Evolutionary conservation across 2,888 invertebrate genomes (phyloP).

Genomic region (Andrena praecox): DNA sequence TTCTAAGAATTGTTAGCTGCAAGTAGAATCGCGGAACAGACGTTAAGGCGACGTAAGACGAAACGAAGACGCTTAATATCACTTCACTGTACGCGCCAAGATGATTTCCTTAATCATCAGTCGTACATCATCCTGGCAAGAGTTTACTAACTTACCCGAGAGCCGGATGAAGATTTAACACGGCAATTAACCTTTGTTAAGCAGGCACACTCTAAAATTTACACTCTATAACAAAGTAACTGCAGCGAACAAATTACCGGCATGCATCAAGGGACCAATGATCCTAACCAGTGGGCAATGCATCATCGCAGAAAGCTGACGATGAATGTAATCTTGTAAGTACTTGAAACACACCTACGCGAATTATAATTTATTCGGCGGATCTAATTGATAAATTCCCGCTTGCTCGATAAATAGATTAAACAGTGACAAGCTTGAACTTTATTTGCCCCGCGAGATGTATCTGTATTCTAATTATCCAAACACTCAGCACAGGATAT

Average conservation of each 20-base stretch:
- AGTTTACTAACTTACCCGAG: conserved; percentile 32
- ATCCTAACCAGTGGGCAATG: too few species aligned
- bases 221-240: background rate
- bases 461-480: too few species aligned
- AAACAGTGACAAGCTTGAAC: too few species aligned
- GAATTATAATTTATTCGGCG: background rate
- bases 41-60: conserved; percentile 6
- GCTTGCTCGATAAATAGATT: too few species aligned
- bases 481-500: background rate
- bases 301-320: too few species aligned
- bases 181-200: conserved; percentile 37
- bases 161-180: conserved; percentile 20
- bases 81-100: conserved; percentile 13
- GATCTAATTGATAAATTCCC: background rate
- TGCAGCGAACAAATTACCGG: background rate
- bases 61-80: conserved; percentile 35
- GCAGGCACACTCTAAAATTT: background rate
- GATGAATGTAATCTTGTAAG: too few species aligned
- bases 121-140: conserved; percentile 5
- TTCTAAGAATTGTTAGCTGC: background rate
- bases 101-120: conserved; percentile 40
- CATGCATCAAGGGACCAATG: too few species aligned
- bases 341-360: background rate
- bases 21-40: conserved; percentile 7
- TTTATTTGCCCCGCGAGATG: too few species aligned